phyloP scores from a whole-genome alignment of 2,797 vertebrate genomes.

The Furcifer pardalis region DNA sequence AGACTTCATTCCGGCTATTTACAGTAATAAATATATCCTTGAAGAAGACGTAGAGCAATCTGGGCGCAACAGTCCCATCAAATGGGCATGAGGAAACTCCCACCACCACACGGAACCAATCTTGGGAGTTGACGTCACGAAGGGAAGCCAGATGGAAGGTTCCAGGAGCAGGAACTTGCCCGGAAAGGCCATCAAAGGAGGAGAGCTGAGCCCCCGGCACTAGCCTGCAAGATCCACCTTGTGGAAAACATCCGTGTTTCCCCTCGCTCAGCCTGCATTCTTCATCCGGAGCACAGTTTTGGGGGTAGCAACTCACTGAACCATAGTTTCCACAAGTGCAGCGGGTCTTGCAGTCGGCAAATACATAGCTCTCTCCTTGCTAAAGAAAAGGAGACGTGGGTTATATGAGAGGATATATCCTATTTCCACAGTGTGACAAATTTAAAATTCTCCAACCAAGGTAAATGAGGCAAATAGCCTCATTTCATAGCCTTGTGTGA shows the following conservation, averaged over 20 bases:
- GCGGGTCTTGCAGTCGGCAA: conserved; percentile 66
- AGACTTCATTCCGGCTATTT: conserved; percentile 67
- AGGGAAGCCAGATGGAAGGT: conserved; percentile 73
- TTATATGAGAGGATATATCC: not conserved
- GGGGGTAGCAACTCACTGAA: conserved; percentile 63
- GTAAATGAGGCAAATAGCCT: not conserved
- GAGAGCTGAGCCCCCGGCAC: conserved; percentile 57
- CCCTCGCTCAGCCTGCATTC: conserved; percentile 71
- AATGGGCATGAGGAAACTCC: conserved; percentile 56
- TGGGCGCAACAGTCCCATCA: not conserved
- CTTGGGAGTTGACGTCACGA: conserved; percentile 55
- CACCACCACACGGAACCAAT: conserved; percentile 80
- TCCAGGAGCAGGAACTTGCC: conserved; percentile 54
- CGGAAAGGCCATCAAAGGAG: conserved; percentile 77
- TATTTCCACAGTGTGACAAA: not conserved
- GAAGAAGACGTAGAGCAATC: conserved; percentile 71
- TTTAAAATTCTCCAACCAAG: too few species aligned
- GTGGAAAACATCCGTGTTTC: conserved; percentile 67
- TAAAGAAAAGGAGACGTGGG: not conserved
- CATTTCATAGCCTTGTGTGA: not conserved
- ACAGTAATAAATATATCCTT: conserved; percentile 68
- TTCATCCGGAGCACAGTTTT: conserved; percentile 60
- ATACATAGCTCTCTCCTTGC: conserved; percentile 1
- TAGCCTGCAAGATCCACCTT: conserved; percentile 69
- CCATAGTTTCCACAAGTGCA: conserved; percentile 74